Base-by-base conservation (phyloP, 2,797 vertebrate species). In the Ctenochaetus hawaiiensis region DNA sequence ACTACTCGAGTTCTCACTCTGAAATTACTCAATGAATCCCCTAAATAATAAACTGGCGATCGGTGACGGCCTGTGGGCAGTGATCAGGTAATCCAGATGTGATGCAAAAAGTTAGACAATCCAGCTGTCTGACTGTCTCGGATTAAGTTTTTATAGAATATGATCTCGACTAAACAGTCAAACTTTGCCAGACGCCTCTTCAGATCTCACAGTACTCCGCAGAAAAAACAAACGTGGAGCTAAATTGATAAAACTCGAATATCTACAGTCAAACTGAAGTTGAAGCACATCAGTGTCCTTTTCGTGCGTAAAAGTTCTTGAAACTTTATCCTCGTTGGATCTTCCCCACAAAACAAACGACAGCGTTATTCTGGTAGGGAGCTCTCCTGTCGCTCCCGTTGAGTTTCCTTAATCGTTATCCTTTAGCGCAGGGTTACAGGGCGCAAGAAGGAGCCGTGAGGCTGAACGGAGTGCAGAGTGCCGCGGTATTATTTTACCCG, bases 401-500 rank as follows among this genome's bases (percentile, higher is more conserved):
- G 67, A 80, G 53, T 77, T 72, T 87, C 82, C 86, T 87, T 82
- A 78, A 45, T 88, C 78, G 88, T 92, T 89, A 91, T 92, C 91
- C 91, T 84, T 81, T 73, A 53, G 59, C 72, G 82, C 81, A 34
- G 77, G n/a, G 60, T 65, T 70, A 22, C 3, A 13, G 72, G 77
- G 67, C 81, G 80, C 82, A 34, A 22, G 86, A 75, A 74, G 78
- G 83, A 89, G 90, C 79, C 79, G 91, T 57, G 79, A 75, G 84
- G 76, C 83, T 89, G 90, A 82, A 77, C 78, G 60, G 73, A 89
- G 84, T 77, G 92, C 85, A 88, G 92, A 94, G 90, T 93, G 93
- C 93, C 18, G 92, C 84, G 92, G 88, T 90, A 92, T 94, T 95
- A 95, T 94, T 93, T 95, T 91, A 94, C 94, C 90, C 91, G 78